Conservation (phyloP, 2,888 invertebrate species). For the Incurvaria masculella region DNA sequence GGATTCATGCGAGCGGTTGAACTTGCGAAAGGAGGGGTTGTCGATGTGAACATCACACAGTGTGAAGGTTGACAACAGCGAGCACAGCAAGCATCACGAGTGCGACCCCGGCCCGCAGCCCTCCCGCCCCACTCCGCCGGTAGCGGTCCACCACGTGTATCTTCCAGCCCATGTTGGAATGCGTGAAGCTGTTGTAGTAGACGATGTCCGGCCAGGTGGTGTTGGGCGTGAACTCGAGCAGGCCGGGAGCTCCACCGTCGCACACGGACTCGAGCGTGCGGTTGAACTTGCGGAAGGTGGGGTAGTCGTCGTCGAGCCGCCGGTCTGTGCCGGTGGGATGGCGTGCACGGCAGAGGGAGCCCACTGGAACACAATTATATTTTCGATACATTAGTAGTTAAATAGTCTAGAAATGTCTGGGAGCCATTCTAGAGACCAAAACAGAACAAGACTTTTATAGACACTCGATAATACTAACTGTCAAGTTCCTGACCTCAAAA, state of each 20-base stretch:
- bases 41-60: no score
- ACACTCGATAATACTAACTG: no score
- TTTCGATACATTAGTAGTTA: no score
- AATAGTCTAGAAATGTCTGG: no score
- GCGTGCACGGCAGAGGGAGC: conserved; percentile 72
- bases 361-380: conserved; percentile 58
- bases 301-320: conserved; percentile 74
- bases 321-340: conserved; percentile 66
- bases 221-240: conserved; percentile 80
- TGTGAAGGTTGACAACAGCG: no score
- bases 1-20: conserved; percentile 71
- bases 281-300: conserved; percentile 81
- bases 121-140: conserved; percentile 31
- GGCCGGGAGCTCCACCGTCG: conserved; percentile 67
- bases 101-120: conserved; percentile 16
- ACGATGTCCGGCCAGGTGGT: conserved; percentile 88
- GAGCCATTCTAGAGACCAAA: no score
- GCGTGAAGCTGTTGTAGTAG: conserved; percentile 92
- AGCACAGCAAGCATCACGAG: conserved; percentile 5
- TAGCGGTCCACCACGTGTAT: conserved; percentile 86
- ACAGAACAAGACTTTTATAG: no score
- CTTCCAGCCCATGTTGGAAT: conserved; percentile 93
- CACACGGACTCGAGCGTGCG: conserved; percentile 70
- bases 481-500: no score
- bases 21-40: conserved; percentile 85